Conservation (phyloP, 2,888 invertebrate genomes). For the Acleris sparsana region DNA sequence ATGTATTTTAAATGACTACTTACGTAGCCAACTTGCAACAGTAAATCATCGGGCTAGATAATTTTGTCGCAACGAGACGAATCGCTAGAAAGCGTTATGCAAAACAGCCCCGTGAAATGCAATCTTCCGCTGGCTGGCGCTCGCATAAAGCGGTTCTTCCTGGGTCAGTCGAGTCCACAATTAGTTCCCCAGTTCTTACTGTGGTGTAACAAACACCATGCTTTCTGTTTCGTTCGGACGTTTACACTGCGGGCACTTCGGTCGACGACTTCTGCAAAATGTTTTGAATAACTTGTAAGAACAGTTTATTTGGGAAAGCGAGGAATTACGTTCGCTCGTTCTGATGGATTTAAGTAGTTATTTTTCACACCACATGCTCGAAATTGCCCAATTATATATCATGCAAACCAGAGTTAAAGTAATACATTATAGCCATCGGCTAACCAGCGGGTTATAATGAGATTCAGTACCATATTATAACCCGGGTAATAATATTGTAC, state of each 20-base stretch:
- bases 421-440: too few species aligned
- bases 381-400: too few species aligned
- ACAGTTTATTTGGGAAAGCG: too few species aligned
- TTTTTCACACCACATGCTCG: too few species aligned
- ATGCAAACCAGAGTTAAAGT: too few species aligned
- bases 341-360: too few species aligned
- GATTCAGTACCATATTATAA: too few species aligned
- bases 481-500: too few species aligned
- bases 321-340: too few species aligned
- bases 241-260: not conserved
- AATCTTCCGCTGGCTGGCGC: constrained; percentile 25
- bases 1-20: constrained; percentile 1
- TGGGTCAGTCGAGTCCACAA: constrained; percentile 6
- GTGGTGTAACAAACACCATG: constrained; percentile 20
- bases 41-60: constrained; percentile 24
- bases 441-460: too few species aligned
- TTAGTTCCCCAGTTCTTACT: constrained; percentile 12
- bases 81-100: constrained; percentile 60
- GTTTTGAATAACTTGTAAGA: too few species aligned
- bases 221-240: constrained; percentile 17
- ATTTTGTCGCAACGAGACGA: constrained; percentile 43
- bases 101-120: constrained; percentile 40
- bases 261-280: too few species aligned
- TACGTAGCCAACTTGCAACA: constrained; percentile 27
- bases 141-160: constrained; percentile 13